phyloP scores from a whole-genome alignment of 1,140 invertebrate species.

The Fopius arisanus region DNA sequence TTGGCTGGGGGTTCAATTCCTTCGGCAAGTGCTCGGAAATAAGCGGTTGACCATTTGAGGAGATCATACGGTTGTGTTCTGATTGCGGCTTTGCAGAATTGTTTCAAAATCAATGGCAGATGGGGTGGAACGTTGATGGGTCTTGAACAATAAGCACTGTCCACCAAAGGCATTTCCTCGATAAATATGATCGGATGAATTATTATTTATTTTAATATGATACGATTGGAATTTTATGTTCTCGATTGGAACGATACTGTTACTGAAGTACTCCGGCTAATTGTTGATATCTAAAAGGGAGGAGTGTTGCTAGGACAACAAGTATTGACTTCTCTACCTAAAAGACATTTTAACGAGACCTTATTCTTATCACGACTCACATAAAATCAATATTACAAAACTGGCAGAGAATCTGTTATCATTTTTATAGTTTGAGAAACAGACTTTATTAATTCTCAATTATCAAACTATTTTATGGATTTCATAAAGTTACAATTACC shows the following conservation, averaged over 20 bases:
- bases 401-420: too few species aligned
- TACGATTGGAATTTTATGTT: background rate
- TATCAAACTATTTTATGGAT: too few species aligned
- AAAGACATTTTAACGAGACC: background rate
- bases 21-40: constrained; percentile 76
- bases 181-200: background rate
- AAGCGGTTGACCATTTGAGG: constrained; percentile 83
- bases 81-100: constrained; percentile 91
- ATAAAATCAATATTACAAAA: too few species aligned
- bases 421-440: too few species aligned
- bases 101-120: constrained; percentile 84
- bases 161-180: constrained; percentile 8
- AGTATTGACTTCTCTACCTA: constrained; percentile 7
- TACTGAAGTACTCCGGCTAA: background rate
- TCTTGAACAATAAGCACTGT: constrained; percentile 31
- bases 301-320: constrained; percentile 15
- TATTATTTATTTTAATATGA: background rate
- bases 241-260: background rate
- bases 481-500: too few species aligned
- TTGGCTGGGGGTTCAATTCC: constrained; percentile 77
- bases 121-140: constrained; percentile 79
- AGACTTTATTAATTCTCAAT: too few species aligned
- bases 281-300: background rate
- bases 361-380: background rate
- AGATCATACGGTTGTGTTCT: constrained; percentile 88